These are phyloP conservation scores for Torymus texanus DNA, from an alignment of 2,888 invertebrate genomes.

Conservation along the genomic window DNA sequence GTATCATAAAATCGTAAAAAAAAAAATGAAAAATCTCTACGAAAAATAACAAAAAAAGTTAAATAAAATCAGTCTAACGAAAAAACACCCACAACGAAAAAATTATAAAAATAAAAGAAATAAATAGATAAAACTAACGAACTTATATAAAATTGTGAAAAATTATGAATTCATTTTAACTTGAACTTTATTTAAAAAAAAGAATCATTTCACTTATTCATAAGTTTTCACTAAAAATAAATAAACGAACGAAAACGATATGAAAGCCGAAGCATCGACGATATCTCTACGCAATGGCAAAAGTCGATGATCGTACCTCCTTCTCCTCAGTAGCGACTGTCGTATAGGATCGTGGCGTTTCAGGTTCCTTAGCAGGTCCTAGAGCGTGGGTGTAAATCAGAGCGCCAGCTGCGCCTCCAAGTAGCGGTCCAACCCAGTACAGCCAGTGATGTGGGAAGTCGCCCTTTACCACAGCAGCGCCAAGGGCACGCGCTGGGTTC, in stretches of 20 bases:
- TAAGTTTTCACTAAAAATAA: too few relatives aligned
- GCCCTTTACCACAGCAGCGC: conserved; percentile 87
- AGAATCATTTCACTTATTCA: too few relatives aligned
- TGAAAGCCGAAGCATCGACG: not conserved
- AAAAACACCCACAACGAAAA: too few relatives aligned
- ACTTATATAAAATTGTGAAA: too few relatives aligned
- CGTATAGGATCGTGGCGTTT: conserved; percentile 69
- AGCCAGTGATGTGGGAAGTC: conserved; percentile 90
- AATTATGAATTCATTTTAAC: too few relatives aligned
- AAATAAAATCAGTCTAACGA: not conserved
- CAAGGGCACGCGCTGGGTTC: conserved; percentile 94
- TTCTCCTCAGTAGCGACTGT: conserved; percentile 74
- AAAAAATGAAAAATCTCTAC: too few relatives aligned
- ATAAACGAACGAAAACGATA: not conserved
- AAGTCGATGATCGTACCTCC: conserved; percentile 67
- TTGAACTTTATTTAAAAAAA: too few relatives aligned
- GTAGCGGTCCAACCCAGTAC: conserved; percentile 92
- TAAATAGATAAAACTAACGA: too few relatives aligned
- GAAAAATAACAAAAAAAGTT: not conserved
- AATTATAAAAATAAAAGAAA: too few relatives aligned
- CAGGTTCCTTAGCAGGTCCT: conserved; percentile 71
- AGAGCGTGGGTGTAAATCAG: conserved; percentile 82
- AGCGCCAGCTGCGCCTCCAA: conserved; percentile 87
- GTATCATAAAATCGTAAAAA: not conserved
- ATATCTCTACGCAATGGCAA: not conserved